These are phyloP conservation scores for Amia ocellicauda DNA, from an alignment of 2,113 vertebrate genomes.

Conservation along the genomic window DNA sequence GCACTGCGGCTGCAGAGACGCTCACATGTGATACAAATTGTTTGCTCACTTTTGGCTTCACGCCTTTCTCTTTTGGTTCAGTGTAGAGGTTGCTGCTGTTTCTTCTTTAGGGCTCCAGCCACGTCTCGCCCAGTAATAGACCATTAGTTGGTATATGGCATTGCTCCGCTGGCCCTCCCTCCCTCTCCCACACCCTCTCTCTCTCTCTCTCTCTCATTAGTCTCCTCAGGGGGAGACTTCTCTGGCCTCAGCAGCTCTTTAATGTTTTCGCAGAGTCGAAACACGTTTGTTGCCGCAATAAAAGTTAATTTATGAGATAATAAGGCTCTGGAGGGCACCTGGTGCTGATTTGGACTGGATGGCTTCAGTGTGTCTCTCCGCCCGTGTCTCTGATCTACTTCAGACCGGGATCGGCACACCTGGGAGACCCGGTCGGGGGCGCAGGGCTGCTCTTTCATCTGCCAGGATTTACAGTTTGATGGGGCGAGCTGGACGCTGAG, in stretches of 20 bases:
- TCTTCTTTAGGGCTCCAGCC: slow-evolving; percentile 45
- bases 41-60: slow-evolving; percentile 43
- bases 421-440: slow-evolving; percentile 54
- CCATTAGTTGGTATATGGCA: slow-evolving; percentile 30
- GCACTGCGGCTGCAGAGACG: slow-evolving; percentile 38
- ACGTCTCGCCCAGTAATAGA: slow-evolving; percentile 46
- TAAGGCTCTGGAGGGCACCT: slow-evolving; percentile 66
- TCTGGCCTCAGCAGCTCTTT: slow-evolving; percentile 39
- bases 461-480: slow-evolving; percentile 59
- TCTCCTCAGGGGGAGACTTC: slow-evolving; percentile 44
- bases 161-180: slow-evolving; percentile 18
- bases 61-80: slow-evolving; percentile 23
- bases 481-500: slow-evolving; percentile 46
- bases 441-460: slow-evolving; percentile 68
- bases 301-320: slow-evolving; percentile 74
- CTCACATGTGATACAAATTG: slow-evolving; percentile 41
- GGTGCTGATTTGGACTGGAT: slow-evolving; percentile 72
- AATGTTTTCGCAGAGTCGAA: slow-evolving; percentile 58
- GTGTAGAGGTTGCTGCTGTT: slow-evolving; percentile 42
- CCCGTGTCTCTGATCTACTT: slow-evolving; percentile 46
- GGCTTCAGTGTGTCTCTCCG: slow-evolving; percentile 63
- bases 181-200: no score
- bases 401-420: slow-evolving; percentile 66
- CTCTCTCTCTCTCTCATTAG: slow-evolving; percentile 50
- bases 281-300: slow-evolving; percentile 70